Base-by-base conservation (phyloP, 2,113 vertebrate genomes). In the Saimiri boliviensis region DNA sequence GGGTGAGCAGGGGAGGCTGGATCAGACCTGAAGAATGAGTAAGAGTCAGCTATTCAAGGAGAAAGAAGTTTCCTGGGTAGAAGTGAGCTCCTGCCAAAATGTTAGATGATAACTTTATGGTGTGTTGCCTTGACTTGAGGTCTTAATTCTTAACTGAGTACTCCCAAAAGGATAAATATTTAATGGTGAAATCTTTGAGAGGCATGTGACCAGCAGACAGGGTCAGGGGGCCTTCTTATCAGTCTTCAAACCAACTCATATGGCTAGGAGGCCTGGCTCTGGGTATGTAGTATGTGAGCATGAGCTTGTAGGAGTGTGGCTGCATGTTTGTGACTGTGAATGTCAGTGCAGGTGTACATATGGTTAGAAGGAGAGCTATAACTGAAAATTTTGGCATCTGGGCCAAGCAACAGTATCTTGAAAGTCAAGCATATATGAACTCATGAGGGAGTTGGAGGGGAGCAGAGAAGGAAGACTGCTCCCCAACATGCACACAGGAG, bases 91-190 rank as follows among this genome's bases (percentile, higher is more conserved):
- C 89, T 97, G 93, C 70, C 93, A 95, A 87, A 93, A 89, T 93
- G 95, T 93, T 93, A 94, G 89, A 60, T 94, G 95, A 96, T 94
- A 96, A 97, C 95, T 70, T 96, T 81, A 90, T 54, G 20, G n/a
- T 94, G 89, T 76, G 83, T 93, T 95, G 93, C 49, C 80, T 94
- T 95, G 83, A 97, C 92, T 58, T 96, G 89, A 95, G 47, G 70
- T 77, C 96, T 96, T 96, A 92, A 97, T 97, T 97, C 89, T 97
- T 94, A 89, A 87, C 86, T 81, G 70, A 81, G 90, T 74, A 95
- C 87, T 97, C 96, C 76, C 87, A 93, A 76, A 95, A 71, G 66
- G 17, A 87, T 98, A 90, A 91, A 94, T 98, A 96, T 93, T 94
- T 97, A 97, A 90, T 96, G 86, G n/a, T 92, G 70, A 40, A 89